These are phyloP conservation scores for Alcedo quadribrachys DNA, from an alignment of 2,797 vertebrate genomes.

Conservation along the genomic window DNA sequence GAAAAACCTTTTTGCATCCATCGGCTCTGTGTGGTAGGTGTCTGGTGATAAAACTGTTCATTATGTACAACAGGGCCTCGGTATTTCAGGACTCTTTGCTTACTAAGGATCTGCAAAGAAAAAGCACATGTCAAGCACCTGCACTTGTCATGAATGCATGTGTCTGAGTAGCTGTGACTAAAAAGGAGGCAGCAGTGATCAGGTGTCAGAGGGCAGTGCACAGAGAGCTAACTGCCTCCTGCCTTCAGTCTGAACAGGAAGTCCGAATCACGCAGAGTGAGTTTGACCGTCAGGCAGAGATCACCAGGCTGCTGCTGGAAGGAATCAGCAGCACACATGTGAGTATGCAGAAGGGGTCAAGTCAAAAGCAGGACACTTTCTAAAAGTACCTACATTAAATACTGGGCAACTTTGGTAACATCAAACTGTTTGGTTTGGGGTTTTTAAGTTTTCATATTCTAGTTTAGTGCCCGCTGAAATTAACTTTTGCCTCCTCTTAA, in stretches of 20 bases:
- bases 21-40: not conserved
- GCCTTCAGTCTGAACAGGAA: conserved; percentile 94
- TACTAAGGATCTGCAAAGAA: not conserved
- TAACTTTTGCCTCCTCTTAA: not conserved
- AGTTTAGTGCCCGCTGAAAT: not conserved
- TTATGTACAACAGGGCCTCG: not conserved
- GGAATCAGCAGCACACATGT: conserved; percentile 98
- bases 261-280: conserved; percentile 96
- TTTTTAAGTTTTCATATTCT: not conserved
- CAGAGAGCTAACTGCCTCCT: not conserved
- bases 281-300: conserved; percentile 98
- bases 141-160: not conserved
- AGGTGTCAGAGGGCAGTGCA: not conserved
- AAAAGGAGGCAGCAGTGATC: not conserved
- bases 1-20: not conserved
- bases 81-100: not conserved
- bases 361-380: not conserved
- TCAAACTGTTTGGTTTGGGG: not conserved
- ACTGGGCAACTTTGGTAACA: not conserved
- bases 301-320: conserved; percentile 94
- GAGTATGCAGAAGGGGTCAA: conserved; percentile 58
- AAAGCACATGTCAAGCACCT: not conserved
- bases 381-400: not conserved
- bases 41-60: not conserved
- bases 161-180: not conserved